phyloP scores from a whole-genome alignment of 2,113 vertebrate species.

The Pipra filicauda region DNA sequence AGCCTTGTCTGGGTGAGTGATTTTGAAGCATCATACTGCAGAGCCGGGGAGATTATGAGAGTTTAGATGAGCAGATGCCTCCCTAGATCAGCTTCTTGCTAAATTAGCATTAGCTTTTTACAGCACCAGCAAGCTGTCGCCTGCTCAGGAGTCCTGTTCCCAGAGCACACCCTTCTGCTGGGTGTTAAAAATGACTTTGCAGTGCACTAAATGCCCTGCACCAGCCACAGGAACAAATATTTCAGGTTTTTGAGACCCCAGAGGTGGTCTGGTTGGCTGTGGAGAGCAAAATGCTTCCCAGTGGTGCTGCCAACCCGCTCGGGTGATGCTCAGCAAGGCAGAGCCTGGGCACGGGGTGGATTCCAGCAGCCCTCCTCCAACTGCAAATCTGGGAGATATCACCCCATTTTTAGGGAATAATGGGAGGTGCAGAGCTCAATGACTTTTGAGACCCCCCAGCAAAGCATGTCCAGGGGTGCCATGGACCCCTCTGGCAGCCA shows the following conservation, averaged over 20 bases:
- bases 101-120: constrained; percentile 19
- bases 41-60: neutral
- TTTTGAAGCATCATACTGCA: neutral
- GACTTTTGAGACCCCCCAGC: neutral
- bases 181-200: neutral
- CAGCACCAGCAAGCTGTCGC: neutral
- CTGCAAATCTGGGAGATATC: neutral
- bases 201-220: neutral
- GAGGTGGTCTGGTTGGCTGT: neutral
- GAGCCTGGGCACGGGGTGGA: neutral
- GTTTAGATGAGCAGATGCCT: neutral
- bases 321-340: neutral
- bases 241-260: neutral
- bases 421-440: neutral
- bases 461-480: neutral
- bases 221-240: neutral
- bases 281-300: neutral
- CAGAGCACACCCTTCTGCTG: neutral
- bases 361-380: neutral
- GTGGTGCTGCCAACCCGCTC: neutral
- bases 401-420: neutral
- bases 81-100: neutral
- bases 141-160: neutral
- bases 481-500: neutral
- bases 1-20: neutral